Conservation (phyloP, 1,140 invertebrate species). For the Heliconius hermathena region DNA sequence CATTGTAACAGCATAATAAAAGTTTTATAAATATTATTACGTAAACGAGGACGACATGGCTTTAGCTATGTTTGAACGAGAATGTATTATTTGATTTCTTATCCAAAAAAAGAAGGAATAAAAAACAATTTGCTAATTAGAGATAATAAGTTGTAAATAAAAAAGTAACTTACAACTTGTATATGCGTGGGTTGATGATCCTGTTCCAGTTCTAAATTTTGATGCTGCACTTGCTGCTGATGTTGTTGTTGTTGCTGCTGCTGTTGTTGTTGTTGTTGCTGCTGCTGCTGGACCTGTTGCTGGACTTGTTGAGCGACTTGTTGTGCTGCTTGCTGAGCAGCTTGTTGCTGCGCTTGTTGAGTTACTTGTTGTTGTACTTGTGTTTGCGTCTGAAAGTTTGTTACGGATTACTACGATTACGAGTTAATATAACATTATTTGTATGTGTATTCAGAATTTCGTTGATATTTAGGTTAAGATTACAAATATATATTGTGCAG, state of each 20-base stretch:
- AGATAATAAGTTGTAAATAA: conserved; percentile 16
- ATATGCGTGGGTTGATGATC: conserved; percentile 69
- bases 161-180: conserved; percentile 55
- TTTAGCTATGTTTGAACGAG: not conserved
- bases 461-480: too few species aligned
- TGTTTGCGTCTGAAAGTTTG: conserved; percentile 53
- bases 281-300: conserved; percentile 59
- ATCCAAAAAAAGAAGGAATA: not conserved
- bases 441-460: too few species aligned
- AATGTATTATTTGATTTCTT: not conserved
- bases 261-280: conserved; percentile 51
- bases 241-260: conserved; percentile 56
- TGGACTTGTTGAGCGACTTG: conserved; percentile 62
- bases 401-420: too few species aligned
- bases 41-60: too few species aligned
- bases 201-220: conserved; percentile 60
- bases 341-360: conserved; percentile 56
- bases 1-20: too few species aligned
- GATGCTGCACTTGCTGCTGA: conserved; percentile 50
- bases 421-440: too few species aligned
- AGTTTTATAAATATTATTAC: too few species aligned
- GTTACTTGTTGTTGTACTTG: conserved; percentile 60
- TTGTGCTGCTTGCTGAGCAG: conserved; percentile 57
- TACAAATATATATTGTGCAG: too few species aligned
- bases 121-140: too few species aligned